Conservation (phyloP, 2,797 vertebrate species). For the Enteromius argenteus region DNA sequence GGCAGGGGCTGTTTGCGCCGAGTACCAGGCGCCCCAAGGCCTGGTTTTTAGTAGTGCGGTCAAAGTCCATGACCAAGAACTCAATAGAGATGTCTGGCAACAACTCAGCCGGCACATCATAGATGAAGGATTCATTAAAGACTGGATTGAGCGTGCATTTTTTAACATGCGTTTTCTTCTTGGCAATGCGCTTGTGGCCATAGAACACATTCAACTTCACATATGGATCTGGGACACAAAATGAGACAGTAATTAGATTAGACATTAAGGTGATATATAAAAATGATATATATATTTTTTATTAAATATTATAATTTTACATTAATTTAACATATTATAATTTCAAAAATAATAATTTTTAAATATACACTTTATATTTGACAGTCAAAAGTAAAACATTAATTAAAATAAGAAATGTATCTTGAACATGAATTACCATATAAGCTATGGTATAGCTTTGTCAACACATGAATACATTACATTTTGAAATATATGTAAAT, state of each 20-base stretch:
- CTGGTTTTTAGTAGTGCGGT: slow-evolving; percentile 96
- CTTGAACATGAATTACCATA: background rate
- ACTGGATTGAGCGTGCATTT: slow-evolving; percentile 95
- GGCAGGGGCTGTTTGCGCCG: slow-evolving; percentile 85
- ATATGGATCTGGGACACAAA: slow-evolving; percentile 86
- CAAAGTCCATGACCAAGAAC: slow-evolving; percentile 95
- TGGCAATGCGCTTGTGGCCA: slow-evolving; percentile 92
- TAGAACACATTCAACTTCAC: slow-evolving; percentile 98
- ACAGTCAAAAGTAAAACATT: too few relatives aligned
- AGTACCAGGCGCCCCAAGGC: slow-evolving; percentile 90
- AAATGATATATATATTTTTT: background rate
- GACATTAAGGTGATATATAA: background rate
- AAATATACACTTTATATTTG: too few relatives aligned
- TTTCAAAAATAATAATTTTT: background rate
- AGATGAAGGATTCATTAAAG: slow-evolving; percentile 98
- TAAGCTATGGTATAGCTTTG: background rate
- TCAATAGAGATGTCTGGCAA: slow-evolving; percentile 93
- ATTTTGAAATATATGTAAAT: background rate
- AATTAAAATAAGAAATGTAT: background rate
- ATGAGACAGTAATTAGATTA: slow-evolving; percentile 15
- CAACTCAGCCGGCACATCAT: slow-evolving; percentile 90
- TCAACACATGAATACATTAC: background rate
- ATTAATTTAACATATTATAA: background rate
- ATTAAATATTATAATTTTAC: background rate
- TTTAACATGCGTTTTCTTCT: slow-evolving; percentile 98